Base-by-base conservation (phyloP, 2,113 vertebrate species). In the Heptranchias perlo region DNA sequence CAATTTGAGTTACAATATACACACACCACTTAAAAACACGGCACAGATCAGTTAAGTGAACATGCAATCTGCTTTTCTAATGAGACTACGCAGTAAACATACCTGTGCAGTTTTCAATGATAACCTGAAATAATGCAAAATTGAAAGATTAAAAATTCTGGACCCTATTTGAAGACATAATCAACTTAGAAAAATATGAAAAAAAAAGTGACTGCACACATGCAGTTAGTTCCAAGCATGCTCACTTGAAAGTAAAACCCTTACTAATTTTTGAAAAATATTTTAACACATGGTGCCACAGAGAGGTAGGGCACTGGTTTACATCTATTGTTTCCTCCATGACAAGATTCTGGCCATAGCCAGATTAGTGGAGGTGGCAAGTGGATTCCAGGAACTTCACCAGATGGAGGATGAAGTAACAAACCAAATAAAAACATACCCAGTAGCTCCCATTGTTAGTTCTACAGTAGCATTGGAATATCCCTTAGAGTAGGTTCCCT, bases 51-150 rank as follows among this genome's bases (percentile, higher is more conserved):
- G 65, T 95, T 95, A 95, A 52, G 14, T 69, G 28, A 69, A 73
- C 44, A 52, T 95, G 23, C 44, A 95, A 73, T 31, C 61, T 69
- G 16, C 28, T 95, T 69, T 65, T 73, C 65, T 44, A 31, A 69
- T 95, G 65, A 95, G 64, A 52, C 64, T 69, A 94, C 25, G 44
- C 39, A 31, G 65, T 69, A 52, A 73, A 95, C 64, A 35, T 95
- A 95, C 64, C 94, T 73, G 44, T 31, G 94, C 65, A 95, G 65
- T 95, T 95, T 95, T 95, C 94, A 95, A 44, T 69, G 65, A 69
- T 52, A 69, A 73, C 94, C 93, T 95, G 64, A 95, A 95, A 95
- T 95, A 52, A 73, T 69, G 44, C 64, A 73, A 95, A 69, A 67
- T 95, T 47, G 44, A 49, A 69, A 95, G 94, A 54, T 95, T 69